Evolutionary conservation across 2,797 vertebrate genomes (phyloP).

Genomic region (Mormyrops boulengeri): DNA sequence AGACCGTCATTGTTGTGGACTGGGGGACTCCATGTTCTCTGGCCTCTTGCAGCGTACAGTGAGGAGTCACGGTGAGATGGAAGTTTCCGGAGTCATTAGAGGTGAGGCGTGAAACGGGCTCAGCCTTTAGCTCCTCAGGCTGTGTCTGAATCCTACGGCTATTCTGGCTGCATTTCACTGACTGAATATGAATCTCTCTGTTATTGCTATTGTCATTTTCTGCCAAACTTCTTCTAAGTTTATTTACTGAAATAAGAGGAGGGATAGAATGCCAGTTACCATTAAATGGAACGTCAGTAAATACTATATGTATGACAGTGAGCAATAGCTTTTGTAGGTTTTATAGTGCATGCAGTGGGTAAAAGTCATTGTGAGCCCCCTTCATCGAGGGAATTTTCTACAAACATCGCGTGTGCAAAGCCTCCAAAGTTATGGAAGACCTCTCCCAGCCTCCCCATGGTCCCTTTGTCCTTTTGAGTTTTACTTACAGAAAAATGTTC

Average conservation of each 20-base stretch:
- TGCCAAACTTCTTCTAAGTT: background rate
- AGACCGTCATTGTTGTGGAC: background rate
- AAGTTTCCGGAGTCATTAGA: background rate
- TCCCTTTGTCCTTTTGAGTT: background rate
- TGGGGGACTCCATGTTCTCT: constrained; percentile 10
- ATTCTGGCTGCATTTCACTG: background rate
- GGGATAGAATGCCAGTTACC: background rate
- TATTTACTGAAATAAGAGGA: background rate
- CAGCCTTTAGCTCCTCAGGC: background rate
- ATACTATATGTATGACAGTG: background rate
- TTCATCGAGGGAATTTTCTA: background rate
- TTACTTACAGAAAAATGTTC: background rate
- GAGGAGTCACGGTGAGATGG: background rate
- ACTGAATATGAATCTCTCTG: background rate
- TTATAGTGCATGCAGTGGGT: background rate
- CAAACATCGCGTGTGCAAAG: background rate
- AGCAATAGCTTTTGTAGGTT: background rate
- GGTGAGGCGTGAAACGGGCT: background rate
- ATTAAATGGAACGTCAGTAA: background rate
- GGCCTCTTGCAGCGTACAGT: background rate
- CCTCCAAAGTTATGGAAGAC: background rate
- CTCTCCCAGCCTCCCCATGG: background rate
- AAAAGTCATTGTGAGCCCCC: background rate
- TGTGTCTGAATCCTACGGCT: background rate
- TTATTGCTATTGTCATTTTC: background rate